phyloP scores from a whole-genome alignment of 2,797 vertebrate species.

The Phoxinus dragarum region DNA sequence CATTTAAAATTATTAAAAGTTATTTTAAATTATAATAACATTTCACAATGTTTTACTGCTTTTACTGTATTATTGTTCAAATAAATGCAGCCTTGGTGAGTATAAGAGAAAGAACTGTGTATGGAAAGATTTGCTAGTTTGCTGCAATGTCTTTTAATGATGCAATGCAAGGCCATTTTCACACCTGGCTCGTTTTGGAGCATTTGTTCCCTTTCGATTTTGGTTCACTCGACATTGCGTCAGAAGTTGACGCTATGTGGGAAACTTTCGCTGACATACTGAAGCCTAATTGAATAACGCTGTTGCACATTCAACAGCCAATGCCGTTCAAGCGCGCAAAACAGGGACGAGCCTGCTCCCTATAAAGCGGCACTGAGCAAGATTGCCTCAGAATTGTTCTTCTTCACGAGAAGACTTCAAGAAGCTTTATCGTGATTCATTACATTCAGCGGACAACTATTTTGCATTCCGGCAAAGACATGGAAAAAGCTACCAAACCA shows the following conservation, averaged over 20 bases:
- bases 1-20: neutral
- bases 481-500: neutral
- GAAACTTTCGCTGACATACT: neutral
- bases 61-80: neutral
- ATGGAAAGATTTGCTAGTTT: neutral
- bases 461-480: neutral
- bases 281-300: neutral
- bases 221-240: neutral
- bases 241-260: neutral
- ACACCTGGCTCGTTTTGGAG: neutral
- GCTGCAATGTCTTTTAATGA: neutral
- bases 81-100: neutral
- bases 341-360: neutral
- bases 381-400: neutral
- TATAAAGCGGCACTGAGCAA: neutral
- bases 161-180: neutral
- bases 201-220: neutral
- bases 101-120: neutral
- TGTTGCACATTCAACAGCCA: neutral
- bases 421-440: no score
- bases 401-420: neutral
- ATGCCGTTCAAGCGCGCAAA: neutral
- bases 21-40: neutral
- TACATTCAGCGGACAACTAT: neutral
- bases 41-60: neutral